Evolutionary conservation across 2,113 vertebrate genomes (phyloP), one percentile per base, ranked within the genome.

Genomic region (Coregonus clupeaformis): DNA sequence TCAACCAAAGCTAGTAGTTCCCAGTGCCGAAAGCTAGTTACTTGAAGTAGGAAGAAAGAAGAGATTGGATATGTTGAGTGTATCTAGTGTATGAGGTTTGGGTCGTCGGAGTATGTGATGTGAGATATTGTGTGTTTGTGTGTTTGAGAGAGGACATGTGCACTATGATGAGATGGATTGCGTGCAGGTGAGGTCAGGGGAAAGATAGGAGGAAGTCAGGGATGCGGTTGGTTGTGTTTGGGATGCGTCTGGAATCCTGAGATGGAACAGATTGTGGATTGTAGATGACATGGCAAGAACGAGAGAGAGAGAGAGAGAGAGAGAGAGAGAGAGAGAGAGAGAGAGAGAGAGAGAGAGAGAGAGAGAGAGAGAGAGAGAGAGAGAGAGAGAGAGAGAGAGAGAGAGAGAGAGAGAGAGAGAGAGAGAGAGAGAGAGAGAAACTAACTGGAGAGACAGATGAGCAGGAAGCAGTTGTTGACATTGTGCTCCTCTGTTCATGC

Each of bases 101-200:
- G 6, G 24, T 25, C 18, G 24, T 3, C 25, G 57, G 65, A 36
- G 25, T 24, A 27, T 36, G 66, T 7, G 11, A 30, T 5, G 36
- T 25, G 77, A 62, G 25, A 11, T 69, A 52, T 47, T 36, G 29
- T 62, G 66, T 69, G 68, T 55, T 47, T 64, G 72, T 69, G 27
- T 75, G 67, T 16, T 22, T 69, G 55, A 32, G 67, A 63, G 71
- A 32, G 71, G 69, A 59, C 77, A 69, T n/a, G 29, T 25, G 63
- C 59, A 62, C 80, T 70, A 57, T 64, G 79, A 73, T 77, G 77
- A 76, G 79, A 73, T 64, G 80, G 80, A 66, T 83, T 71, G 75
- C 71, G 71, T 73, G 84, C 72, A 82, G 80, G 84, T 83, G 82
- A 29, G 63, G 59, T 78, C 62, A 52, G 75, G 76, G 62, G 64